phyloP scores from a whole-genome alignment of 2,113 vertebrate genomes.

The Carettochelys insculpta region DNA sequence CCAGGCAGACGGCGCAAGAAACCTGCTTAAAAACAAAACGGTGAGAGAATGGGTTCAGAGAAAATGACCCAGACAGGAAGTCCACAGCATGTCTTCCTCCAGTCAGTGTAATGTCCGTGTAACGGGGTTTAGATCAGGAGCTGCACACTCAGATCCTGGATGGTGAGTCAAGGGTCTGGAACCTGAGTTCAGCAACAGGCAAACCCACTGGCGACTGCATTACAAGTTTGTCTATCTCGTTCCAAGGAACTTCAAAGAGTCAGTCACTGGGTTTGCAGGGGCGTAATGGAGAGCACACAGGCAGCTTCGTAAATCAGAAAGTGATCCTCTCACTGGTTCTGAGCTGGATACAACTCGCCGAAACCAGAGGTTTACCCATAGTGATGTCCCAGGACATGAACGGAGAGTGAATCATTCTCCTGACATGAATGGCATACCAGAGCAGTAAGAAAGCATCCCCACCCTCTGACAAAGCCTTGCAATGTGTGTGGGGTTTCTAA shows the following conservation, averaged over 20 bases:
- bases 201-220: neutral
- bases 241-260: neutral
- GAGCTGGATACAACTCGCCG: neutral
- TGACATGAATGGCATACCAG: slow-evolving; percentile 30
- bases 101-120: too few relatives aligned
- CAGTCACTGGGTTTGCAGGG: neutral
- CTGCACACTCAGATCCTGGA: neutral
- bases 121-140: accelerated
- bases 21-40: slow-evolving; percentile 31
- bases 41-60: neutral
- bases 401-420: slow-evolving; percentile 31
- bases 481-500: neutral
- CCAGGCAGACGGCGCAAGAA: slow-evolving; percentile 31
- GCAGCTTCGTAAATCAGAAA: neutral
- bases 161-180: slow-evolving; percentile 36
- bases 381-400: neutral
- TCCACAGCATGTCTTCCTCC: slow-evolving; percentile 1
- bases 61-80: slow-evolving; percentile 21
- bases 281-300: neutral
- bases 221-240: neutral
- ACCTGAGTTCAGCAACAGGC: neutral
- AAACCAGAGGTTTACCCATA: slow-evolving; percentile 16
- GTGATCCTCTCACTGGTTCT: neutral
- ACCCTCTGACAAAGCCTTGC: neutral
- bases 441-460: slow-evolving; percentile 7